Evolutionary conservation across 37 sponge, comb jelly and placozoan genomes (phyloP).

Genomic region (Agelas oroides): DNA sequence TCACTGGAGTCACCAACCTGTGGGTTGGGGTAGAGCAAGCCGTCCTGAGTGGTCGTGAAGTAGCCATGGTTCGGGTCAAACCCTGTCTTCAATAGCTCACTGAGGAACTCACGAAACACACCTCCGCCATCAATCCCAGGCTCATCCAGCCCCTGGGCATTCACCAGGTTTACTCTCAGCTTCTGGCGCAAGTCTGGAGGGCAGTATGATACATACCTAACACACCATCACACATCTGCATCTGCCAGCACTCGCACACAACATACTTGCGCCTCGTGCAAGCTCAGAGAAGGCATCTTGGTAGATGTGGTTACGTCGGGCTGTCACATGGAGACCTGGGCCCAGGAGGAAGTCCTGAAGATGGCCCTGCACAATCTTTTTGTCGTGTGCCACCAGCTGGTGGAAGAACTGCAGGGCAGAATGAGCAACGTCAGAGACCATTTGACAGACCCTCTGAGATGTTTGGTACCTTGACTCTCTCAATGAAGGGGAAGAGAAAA

Average conservation of each 20-base stretch:
- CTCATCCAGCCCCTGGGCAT: conserved; percentile 93
- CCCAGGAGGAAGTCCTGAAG: conserved; percentile 69
- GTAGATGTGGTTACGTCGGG: conserved; percentile 83
- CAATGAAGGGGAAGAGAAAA: conserved; percentile 80
- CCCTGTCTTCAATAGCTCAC: conserved; percentile 86
- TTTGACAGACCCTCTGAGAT: too few relatives aligned
- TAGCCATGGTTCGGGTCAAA: conserved; percentile 93
- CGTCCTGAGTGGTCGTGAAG: conserved; percentile 77
- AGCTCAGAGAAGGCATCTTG: conserved; percentile 91
- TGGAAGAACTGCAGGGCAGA: conserved; percentile 53
- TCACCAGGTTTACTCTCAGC: conserved; percentile 72
- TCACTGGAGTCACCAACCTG: conserved; percentile 45
- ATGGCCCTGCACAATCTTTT: conserved; percentile 19
- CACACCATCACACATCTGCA: background rate
- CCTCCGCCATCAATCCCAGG: conserved; percentile 98
- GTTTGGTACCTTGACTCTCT: conserved; percentile 61
- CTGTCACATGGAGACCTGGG: conserved; percentile 37
- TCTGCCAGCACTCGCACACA: too few relatives aligned
- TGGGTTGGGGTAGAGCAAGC: conserved; percentile 76
- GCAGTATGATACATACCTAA: too few relatives aligned
- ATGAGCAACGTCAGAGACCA: background rate
- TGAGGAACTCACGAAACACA: conserved; percentile 95
- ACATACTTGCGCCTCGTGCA: conserved; percentile 48
- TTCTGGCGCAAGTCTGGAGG: conserved; percentile 56
- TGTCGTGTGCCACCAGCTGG: conserved; percentile 31